Base-by-base conservation (phyloP, 2,888 invertebrate genomes). In the Pseudolycoriella hygida region DNA sequence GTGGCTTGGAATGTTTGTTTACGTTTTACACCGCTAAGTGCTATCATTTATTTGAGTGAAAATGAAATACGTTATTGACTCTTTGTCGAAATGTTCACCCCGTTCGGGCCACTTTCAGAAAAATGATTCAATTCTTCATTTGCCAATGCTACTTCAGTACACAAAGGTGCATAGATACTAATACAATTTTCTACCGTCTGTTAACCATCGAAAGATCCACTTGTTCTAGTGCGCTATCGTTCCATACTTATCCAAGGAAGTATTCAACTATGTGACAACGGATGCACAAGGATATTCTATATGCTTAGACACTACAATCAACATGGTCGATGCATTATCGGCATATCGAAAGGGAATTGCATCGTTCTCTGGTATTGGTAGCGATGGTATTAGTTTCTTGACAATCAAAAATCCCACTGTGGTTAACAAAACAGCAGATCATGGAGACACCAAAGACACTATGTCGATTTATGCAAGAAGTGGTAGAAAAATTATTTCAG, bases 241-340 rank as follows among this genome's bases (percentile, higher is more conserved):
- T 42, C 86, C 88, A 0, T 81, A 88, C 62, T 63, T 93, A 17
- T 84, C 82, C 0, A 73, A 76, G 50, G 87, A 86, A 64, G 80
- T 83, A 1, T 71, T 85, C 44, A 67, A 75, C 51, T 70, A 74
- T 60, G 67, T 85, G 5, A 55, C 40, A 2, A 46, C 42, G 15
- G 46, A 59, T 17, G 47, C 73, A 1, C 74, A 76, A 48, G 61
- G 83, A 1, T 60, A 88, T 17, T 79, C 83, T 60, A 69, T 87
- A 48, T 80, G 87, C 0, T 57, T 92, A 20, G 73, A 77, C 12
- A 77, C 75, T 48, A 77, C 80, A 40, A 63, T 76, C 31, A 73
- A 73, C 40, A 73, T 82, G 65, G 67, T 72, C 52, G 74, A 77
- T 41, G 75, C 78, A 3, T 59, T 86, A 19, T 70, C 69, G 52